Evolutionary conservation across 2,797 vertebrate species (phyloP).

Genomic region (Galaxias olidus): DNA sequence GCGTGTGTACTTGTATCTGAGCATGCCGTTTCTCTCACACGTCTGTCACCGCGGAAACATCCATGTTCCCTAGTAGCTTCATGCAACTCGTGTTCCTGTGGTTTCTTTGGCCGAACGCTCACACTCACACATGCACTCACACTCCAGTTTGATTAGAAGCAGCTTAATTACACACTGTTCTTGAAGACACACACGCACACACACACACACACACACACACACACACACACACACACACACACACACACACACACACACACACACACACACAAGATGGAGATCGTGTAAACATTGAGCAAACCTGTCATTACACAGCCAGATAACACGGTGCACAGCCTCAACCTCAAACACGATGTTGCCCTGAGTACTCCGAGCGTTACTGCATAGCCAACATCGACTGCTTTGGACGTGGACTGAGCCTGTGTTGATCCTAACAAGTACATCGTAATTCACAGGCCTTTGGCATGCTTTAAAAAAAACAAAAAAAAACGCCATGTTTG

Average conservation of each 20-base stretch:
- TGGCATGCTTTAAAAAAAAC: too few species aligned
- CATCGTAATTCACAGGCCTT: neutral
- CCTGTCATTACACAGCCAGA: conserved; percentile 54
- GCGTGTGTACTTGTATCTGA: neutral
- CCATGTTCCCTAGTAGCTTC: too few species aligned
- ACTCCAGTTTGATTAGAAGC: too few species aligned
- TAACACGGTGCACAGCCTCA: conserved; percentile 33
- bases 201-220: neutral
- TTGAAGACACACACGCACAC: too few species aligned
- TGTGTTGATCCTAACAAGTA: conserved; percentile 31
- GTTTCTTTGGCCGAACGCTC: too few species aligned
- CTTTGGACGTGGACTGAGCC: conserved; percentile 5
- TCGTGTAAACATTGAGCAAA: conserved; percentile 47
- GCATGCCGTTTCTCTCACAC: too few species aligned
- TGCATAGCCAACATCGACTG: conserved; percentile 33
- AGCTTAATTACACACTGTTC: too few species aligned
- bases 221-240: neutral
- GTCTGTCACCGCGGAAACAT: too few species aligned
- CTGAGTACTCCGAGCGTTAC: conserved; percentile 49
- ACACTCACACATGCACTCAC: too few species aligned
- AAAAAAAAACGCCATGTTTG: too few species aligned
- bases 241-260: too few species aligned
- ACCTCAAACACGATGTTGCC: conserved; percentile 46
- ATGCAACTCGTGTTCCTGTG: too few species aligned
- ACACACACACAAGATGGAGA: conserved; percentile 20